Evolutionary conservation across 2,113 vertebrate genomes (phyloP), one percentile per base, ranked within the genome.

Genomic region (Barnardius zonarius): DNA sequence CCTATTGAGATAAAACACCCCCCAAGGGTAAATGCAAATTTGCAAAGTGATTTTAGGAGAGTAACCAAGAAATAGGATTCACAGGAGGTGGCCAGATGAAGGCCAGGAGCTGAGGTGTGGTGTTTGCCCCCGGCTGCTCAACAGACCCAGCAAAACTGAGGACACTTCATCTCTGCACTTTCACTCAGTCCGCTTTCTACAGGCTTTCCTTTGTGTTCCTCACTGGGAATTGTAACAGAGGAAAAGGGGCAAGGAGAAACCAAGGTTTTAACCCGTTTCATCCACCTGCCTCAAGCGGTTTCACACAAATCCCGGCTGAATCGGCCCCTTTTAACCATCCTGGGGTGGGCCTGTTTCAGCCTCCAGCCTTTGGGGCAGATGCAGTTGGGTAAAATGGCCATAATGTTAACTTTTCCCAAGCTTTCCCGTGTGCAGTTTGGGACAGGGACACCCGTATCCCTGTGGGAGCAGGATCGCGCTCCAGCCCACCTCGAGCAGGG

Each of bases 381-480:
- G 10, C 23, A 39, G 9, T 4, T 2, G 6, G 44, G 20, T 10
- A 5, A 67, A 67, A 3, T 2, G 6, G 25, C 31, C 3, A 1
- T 13, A 24, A n/a, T 1, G 3, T 52, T 48, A 48, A 43, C 6
- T 80, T 86, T 13, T 20, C 13, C 8, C 35, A 27, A 27, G 31
- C 3, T 68, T 67, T 83, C 18, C 10, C 3, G 9, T 5, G 6
- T 5, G 23, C 5, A 9, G 4, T 33, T 51, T 30, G 49, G 43
- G 63, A 22, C 28, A 20, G 25, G n/a, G 33, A 19, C 37, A 16
- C 43, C n/a, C 1, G 0, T 15, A 4, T 16, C 39, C 8, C 64
- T 43, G 27, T 10, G 37, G 33, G 28, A 37, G 4, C 3, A 3
- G 20, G 6, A 31, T 22, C 4, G 0, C 0, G 0, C 31, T 41